A percentile compares a stretch with the other conserved stretches of the same genome.
phyloP scores from a whole-genome alignment of 2,888 invertebrate species.

The Brassicogethes aeneus region DNA sequence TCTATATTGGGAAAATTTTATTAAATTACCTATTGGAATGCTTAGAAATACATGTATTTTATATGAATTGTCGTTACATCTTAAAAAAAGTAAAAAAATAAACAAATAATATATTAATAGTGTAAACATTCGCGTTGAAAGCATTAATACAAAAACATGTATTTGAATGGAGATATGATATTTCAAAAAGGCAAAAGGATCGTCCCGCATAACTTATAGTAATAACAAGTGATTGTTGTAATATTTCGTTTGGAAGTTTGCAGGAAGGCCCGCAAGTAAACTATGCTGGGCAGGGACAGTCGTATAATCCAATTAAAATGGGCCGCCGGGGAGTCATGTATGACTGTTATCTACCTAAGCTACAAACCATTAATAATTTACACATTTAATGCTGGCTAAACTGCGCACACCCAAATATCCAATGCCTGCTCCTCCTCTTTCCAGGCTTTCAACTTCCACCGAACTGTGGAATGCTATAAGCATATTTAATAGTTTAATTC shows the following conservation, averaged over 20 bases:
- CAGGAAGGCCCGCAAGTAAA: not conserved
- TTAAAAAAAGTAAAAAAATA: too few species aligned
- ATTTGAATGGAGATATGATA: too few species aligned
- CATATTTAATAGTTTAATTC: slow-evolving; percentile 25
- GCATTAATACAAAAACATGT: too few species aligned
- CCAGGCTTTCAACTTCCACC: not conserved
- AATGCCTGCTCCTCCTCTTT: not conserved
- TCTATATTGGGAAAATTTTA: too few species aligned
- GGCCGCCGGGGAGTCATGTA: slow-evolving; percentile 33
- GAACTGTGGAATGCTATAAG: slow-evolving; percentile 18
- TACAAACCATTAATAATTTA: slow-evolving; percentile 37
- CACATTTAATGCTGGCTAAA: slow-evolving; percentile 30
- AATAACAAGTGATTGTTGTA: not conserved
- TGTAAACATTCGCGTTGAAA: too few species aligned
- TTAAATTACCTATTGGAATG: too few species aligned
- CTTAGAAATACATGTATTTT: too few species aligned
- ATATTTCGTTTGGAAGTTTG: not conserved
- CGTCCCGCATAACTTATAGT: not conserved
- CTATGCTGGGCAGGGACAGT: slow-evolving; percentile 20
- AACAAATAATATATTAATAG: too few species aligned
- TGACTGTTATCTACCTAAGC: slow-evolving; percentile 37
- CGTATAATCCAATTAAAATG: slow-evolving; percentile 40
- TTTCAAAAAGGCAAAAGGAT: not conserved
- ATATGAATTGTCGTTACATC: too few species aligned
- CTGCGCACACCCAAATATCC: slow-evolving; percentile 4